phyloP scores from a whole-genome alignment of 2,797 vertebrate species.

The Eleutherodactylus coqui region DNA sequence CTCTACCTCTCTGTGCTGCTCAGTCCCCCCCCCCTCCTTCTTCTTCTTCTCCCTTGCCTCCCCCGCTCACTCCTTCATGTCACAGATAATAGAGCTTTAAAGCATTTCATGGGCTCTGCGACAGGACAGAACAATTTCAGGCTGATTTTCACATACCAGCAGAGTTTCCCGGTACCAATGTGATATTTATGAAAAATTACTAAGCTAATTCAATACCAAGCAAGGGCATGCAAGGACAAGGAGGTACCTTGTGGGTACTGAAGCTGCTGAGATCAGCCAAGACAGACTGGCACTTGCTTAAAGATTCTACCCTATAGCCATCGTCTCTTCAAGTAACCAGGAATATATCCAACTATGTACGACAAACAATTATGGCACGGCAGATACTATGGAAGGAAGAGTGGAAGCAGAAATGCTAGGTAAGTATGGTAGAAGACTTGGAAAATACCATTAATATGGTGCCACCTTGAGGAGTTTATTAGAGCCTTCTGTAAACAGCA shows the following conservation, averaged over 20 bases:
- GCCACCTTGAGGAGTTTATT: no score
- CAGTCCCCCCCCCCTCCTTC: neutral
- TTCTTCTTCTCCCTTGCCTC: conserved; percentile 22
- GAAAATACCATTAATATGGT: no score
- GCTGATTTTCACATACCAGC: conserved; percentile 60
- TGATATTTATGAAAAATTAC: conserved; percentile 64
- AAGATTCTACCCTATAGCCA: conserved; percentile 13
- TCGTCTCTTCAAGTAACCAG: neutral
- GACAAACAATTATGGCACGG: neutral
- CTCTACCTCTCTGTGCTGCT: conserved; percentile 42
- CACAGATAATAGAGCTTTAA: conserved; percentile 54
- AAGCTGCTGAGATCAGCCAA: neutral
- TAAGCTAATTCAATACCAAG: conserved; percentile 57
- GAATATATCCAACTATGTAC: neutral
- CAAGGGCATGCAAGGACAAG: conserved; percentile 62
- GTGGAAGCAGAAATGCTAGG: no score
- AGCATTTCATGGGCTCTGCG: conserved; percentile 48
- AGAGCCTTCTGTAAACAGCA: no score
- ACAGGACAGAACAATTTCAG: conserved; percentile 64
- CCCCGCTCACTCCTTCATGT: conserved; percentile 51
- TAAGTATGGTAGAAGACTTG: no score
- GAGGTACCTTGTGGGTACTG: conserved; percentile 46
- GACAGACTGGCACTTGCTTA: neutral
- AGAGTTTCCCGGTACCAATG: conserved; percentile 55
- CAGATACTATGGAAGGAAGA: neutral